Base-by-base conservation (phyloP, 2,888 invertebrate genomes). In the Lutraria lutraria region DNA sequence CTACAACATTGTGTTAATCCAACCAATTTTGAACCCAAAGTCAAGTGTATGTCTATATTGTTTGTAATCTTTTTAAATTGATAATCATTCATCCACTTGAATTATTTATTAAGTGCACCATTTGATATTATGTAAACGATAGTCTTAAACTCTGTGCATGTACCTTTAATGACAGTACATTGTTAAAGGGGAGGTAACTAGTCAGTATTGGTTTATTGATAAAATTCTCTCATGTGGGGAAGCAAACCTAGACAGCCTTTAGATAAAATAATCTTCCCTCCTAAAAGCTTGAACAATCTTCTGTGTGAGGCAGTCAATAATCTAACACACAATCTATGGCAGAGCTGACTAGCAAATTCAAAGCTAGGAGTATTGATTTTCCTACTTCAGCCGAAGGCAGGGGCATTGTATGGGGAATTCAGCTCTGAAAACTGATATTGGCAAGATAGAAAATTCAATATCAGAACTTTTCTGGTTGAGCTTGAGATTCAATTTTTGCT, bases 311-410 rank as follows among this genome's bases (percentile, higher is more conserved):
- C 85, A 92, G 92, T 92, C 92, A 92, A 92, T 92, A 92, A 92
- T 92, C 92, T 92, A 87, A 89, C 92, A 92, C 92, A 92, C 92
- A 92, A 92, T 92, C 92, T 92, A 92, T 90, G 92, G 92, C 92
- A 92, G 85, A 85, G 92, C 86, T 89, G 89, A 87, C 92, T 92
- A 88, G 90, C 92, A 87, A 92, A 92, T 92, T 92, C 90, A 91
- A 91, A 91, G 89, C 91, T 86, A 53, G 91, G 82, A 87, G 85
- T 91, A 91, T 92, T 90, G 91, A 91, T 92, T 92, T 92, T 90
- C 92, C 88, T 87, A 86, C 89, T 89, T 88, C 79, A 83, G 88
- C 88, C 80, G 83, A 84, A 87, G 63, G 85, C 76, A 81, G 89
- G 76, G 89, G 87, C 81, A 81, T 56, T 79, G n/a, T 31, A 56